Conservation (phyloP, 1,140 invertebrate genomes). For the Portunus trituberculatus region DNA sequence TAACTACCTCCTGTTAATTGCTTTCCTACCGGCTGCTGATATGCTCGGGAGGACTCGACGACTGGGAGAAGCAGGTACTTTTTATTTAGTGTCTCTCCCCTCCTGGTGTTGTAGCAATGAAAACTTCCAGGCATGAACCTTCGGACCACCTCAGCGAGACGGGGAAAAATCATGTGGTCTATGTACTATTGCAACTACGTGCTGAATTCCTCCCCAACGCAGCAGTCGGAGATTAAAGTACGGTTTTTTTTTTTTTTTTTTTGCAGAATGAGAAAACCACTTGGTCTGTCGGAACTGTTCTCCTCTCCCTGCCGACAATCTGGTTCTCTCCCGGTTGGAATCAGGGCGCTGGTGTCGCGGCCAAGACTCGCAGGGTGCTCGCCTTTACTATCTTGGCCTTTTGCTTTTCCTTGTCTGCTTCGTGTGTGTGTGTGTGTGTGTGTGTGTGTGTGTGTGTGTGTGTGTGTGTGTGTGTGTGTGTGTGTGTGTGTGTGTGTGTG, state of each 20-base stretch:
- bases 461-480: no score
- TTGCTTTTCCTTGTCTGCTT: no score
- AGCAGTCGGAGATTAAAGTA: no score
- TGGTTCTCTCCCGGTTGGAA: neutral
- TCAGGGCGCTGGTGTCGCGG: neutral
- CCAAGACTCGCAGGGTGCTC: neutral
- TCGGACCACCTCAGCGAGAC: neutral
- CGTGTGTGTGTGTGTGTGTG: no score
- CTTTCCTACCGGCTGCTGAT: neutral
- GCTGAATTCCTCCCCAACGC: neutral
- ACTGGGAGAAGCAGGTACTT: no score
- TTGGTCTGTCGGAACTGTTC: neutral
- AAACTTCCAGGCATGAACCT: neutral
- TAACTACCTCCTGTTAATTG: conserved; percentile 13
- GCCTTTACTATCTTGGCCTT: neutral
- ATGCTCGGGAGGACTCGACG: neutral
- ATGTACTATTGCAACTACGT: neutral
- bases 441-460: no score
- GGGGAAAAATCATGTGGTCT: neutral
- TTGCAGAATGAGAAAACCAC: neutral
- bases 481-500: no score
- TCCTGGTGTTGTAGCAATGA: neutral
- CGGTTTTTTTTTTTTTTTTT: no score
- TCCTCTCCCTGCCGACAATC: neutral
- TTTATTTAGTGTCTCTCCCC: neutral